Conservation (phyloP, 2,113 vertebrate species). For the Pteronura brasiliensis region DNA sequence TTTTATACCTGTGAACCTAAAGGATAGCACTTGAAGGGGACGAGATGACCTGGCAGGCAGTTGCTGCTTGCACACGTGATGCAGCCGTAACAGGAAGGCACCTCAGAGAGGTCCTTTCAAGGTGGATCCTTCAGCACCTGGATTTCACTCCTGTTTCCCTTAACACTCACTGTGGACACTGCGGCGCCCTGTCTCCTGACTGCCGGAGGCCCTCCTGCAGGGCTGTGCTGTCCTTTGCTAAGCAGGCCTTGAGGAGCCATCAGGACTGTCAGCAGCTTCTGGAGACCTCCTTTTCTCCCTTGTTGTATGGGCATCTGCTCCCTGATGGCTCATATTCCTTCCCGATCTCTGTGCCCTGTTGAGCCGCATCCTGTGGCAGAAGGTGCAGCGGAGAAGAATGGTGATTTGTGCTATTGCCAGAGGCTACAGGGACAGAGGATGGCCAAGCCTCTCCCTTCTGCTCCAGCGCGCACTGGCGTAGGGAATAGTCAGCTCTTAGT, state of each 20-base stretch:
- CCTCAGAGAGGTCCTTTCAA: accelerated
- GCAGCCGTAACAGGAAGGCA: accelerated
- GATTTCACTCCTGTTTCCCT: background rate
- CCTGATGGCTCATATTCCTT: background rate
- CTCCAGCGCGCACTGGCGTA: accelerated
- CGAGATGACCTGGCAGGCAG: no score
- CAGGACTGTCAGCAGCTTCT: accelerated
- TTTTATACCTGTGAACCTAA: background rate
- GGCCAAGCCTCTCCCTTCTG: background rate
- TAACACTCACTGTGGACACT: accelerated
- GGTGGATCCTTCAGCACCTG: background rate
- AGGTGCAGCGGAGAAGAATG: background rate
- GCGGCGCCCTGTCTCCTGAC: background rate
- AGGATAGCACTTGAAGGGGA: background rate
- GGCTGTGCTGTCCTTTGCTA: background rate
- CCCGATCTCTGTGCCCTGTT: accelerated
- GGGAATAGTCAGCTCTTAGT: no score
- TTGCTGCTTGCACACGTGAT: background rate
- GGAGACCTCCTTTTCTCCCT: background rate
- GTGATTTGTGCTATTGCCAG: background rate
- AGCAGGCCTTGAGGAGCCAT: background rate
- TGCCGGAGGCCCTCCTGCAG: background rate
- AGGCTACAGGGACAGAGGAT: background rate
- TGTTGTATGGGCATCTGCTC: background rate
- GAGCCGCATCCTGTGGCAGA: no score